phyloP scores from a whole-genome alignment of 2,888 invertebrate genomes.

The Petrolisthes cinctipes region DNA sequence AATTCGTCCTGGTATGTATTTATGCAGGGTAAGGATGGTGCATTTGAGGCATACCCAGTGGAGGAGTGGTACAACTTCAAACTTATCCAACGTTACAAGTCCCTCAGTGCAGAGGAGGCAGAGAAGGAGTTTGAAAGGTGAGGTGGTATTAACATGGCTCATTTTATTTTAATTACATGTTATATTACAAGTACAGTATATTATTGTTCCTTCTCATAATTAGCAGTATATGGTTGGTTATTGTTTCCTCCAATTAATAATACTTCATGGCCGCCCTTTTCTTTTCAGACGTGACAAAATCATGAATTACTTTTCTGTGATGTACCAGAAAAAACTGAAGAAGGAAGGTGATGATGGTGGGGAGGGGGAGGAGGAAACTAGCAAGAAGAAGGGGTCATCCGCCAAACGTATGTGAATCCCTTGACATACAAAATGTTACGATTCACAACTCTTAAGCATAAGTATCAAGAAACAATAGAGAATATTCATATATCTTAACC shows the following conservation, averaged over 20 bases:
- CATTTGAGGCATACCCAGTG: conserved; percentile 94
- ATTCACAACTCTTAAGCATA: background rate
- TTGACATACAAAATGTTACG: background rate
- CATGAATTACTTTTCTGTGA: conserved; percentile 94
- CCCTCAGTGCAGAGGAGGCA: conserved; percentile 96
- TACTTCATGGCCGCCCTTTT: no score
- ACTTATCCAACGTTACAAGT: conserved; percentile 90
- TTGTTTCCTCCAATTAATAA: no score
- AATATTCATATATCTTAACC: background rate
- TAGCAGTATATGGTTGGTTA: background rate
- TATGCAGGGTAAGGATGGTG: conserved; percentile 93
- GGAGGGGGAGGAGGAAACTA: conserved; percentile 65
- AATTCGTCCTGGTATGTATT: conserved; percentile 98
- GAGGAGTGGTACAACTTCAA: conserved; percentile 97
- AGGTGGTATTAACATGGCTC: conserved; percentile 32
- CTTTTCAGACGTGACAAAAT: conserved; percentile 86
- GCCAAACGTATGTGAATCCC: conserved; percentile 59
- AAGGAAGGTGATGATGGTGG: conserved; percentile 73
- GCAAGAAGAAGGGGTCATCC: conserved; percentile 70
- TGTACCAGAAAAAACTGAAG: conserved; percentile 89
- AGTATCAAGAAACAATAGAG: background rate
- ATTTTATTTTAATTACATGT: background rate
- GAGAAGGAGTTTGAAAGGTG: conserved; percentile 93
- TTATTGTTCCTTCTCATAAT: background rate
- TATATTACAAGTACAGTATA: background rate